Evolutionary conservation across 2,113 vertebrate species (phyloP), one percentile per base, ranked within the genome.

Genomic region (Callopanchax toddi): DNA sequence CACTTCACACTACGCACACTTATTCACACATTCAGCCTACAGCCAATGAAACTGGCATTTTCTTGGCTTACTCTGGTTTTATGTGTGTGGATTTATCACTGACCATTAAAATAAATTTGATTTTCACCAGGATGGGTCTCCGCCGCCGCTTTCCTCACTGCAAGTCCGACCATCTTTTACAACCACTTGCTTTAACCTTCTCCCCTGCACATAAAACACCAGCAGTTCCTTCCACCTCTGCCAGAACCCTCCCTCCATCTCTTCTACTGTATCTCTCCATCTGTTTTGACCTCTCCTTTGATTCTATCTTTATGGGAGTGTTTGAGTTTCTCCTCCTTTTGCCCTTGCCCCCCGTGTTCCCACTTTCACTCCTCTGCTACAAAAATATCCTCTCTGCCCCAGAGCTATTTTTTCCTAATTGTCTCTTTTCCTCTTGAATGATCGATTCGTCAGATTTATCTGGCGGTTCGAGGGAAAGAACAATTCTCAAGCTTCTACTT

Each of bases 71-170:
- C 61, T 71, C 12, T 15, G 37, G 51, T 48, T 82, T 81, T 87
- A 81, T 78, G 75, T 54, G 62, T 66, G 65, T 60, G 68, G 79
- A 91, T 91, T 92, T 88, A 91, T 90, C 75, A 72, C 44, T 49
- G 56, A 59, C 78, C 72, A 84, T 91, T 90, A 91, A 91, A 91
- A 89, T 63, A 83, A 82, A 86, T 88, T 89, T 85, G 83, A 88
- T 89, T 90, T 87, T 89, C 81, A 87, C 62, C 74, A 5, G 57
- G 61, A 76, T 60, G 74, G 51, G 63, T 76, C 58, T 74, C 32
- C 48, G 26, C 48, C 76, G 78, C 69, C 49, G 67, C 58, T 63
- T 76, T 76, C 78, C 71, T 82, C 66, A 58, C 71, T 16, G 68
- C 62, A 63, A 76, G 69, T 70, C 81, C 65, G 22, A 49, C 62